Conservation (phyloP, 2,113 vertebrate genomes). For the Nipponia nippon region DNA sequence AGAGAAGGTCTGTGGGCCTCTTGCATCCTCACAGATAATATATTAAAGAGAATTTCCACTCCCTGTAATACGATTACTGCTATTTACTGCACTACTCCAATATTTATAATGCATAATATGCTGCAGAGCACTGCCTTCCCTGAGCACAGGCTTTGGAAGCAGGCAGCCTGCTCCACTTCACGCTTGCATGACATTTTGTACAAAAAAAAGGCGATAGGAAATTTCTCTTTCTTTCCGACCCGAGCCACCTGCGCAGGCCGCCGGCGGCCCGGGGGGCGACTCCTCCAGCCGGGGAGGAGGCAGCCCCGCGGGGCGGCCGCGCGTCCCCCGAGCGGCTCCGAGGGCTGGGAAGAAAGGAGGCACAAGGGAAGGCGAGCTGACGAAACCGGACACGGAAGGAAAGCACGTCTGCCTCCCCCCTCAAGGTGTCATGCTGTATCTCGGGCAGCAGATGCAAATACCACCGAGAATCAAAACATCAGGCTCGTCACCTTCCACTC, state of each 20-base stretch:
- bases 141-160: not conserved
- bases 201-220: not conserved
- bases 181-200: not conserved
- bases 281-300: not conserved
- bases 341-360: not conserved
- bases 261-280: not conserved
- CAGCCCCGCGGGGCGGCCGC: not conserved
- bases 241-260: not conserved
- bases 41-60: slow-evolving; percentile 45
- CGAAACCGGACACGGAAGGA: not conserved
- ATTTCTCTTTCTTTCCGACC: not conserved
- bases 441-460: not conserved
- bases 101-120: not conserved
- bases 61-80: slow-evolving; percentile 39
- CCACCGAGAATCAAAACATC: not conserved
- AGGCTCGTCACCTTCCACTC: slow-evolving; percentile 11
- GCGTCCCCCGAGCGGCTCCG: not conserved
- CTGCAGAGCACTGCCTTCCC: not conserved
- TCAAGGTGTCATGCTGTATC: not conserved
- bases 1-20: slow-evolving; percentile 24
- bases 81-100: slow-evolving; percentile 39
- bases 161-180: not conserved
- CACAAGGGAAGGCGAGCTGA: not conserved
- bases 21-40: slow-evolving; percentile 16
- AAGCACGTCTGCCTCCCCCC: not conserved